Percentiles rank a stretch among this genome's conserved stretches.
phyloP scores from a whole-genome alignment of 2,888 invertebrate genomes.

The Leptarthrus brevirostris region DNA sequence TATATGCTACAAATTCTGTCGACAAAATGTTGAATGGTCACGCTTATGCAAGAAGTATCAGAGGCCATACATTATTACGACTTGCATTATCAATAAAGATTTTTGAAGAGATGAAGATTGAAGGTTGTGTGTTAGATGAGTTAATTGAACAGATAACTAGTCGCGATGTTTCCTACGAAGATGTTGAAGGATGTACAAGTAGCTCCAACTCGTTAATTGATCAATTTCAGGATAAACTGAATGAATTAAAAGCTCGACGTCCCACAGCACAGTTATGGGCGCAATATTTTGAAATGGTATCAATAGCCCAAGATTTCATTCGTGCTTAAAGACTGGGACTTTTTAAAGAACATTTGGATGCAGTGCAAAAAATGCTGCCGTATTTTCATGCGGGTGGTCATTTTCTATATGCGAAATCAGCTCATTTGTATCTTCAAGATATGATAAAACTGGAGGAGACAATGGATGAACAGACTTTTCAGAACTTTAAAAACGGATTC shows the following conservation, averaged over 20 bases:
- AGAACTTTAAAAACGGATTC: conserved; percentile 54
- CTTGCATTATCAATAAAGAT: conserved; percentile 21
- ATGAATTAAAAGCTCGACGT: conserved; percentile 17
- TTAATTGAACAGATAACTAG: background rate
- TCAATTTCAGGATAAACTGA: conserved; percentile 31
- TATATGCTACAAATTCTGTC: conserved; percentile 46
- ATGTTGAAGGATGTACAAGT: conserved; percentile 15
- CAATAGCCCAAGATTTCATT: conserved; percentile 58
- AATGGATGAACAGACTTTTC: conserved; percentile 54
- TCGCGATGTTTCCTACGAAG: conserved; percentile 15
- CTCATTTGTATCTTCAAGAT: too few relatives aligned
- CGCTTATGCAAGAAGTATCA: too few relatives aligned
- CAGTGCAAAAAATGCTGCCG: conserved; percentile 60
- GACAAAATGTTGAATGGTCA: too few relatives aligned
- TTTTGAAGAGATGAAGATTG: conserved; percentile 4
- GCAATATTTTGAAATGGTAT: conserved; percentile 61
- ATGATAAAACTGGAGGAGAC: conserved; percentile 58
- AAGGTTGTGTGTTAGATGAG: background rate
- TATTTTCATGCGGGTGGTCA: conserved; percentile 62
- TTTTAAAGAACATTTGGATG: conserved; percentile 59
- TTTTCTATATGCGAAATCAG: conserved; percentile 60
- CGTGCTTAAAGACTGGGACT: conserved; percentile 58
- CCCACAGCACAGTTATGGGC: conserved; percentile 59
- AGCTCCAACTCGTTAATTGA: conserved; percentile 32
- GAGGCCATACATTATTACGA: conserved; percentile 36